Percentiles rank a stretch among this genome's conserved stretches.
Evolutionary conservation across 2,888 invertebrate species (phyloP).

Genomic region (Tachina grossa): DNA sequence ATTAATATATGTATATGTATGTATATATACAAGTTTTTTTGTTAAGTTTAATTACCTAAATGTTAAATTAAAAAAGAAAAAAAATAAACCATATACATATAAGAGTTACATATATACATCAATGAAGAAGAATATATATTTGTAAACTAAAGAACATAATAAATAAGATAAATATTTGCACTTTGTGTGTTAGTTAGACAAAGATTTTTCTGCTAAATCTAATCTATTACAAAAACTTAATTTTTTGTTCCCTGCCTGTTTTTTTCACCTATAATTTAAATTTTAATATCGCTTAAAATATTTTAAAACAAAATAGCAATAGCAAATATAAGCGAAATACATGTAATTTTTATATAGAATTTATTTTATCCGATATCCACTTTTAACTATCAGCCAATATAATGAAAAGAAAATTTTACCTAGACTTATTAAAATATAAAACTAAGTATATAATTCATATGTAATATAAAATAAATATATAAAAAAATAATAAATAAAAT

Average conservation of each 20-base stretch:
- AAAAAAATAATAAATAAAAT: background rate
- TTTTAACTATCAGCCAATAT: background rate
- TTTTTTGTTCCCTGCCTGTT: background rate
- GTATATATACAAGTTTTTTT: slow-evolving; percentile 22
- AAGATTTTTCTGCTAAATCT: background rate
- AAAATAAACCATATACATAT: slow-evolving; percentile 11
- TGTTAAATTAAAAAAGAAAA: slow-evolving; percentile 30
- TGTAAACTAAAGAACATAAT: slow-evolving; percentile 7
- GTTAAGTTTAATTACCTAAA: slow-evolving; percentile 49
- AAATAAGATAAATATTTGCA: slow-evolving; percentile 34
- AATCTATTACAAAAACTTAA: background rate
- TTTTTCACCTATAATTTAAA: background rate
- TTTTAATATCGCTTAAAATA: slow-evolving; percentile 1
- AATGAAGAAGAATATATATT: slow-evolving; percentile 25
- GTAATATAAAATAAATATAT: background rate
- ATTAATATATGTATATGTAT: slow-evolving; percentile 38
- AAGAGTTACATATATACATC: slow-evolving; percentile 24
- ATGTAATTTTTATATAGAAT: background rate
- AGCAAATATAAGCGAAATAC: background rate
- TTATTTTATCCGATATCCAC: background rate
- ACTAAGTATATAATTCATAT: background rate
- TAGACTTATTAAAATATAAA: background rate
- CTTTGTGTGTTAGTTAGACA: slow-evolving; percentile 50
- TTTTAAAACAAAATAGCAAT: background rate
- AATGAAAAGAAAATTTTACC: background rate